phyloP scores from a whole-genome alignment of 1,140 invertebrate species.

The Philopotamus ludificatus region DNA sequence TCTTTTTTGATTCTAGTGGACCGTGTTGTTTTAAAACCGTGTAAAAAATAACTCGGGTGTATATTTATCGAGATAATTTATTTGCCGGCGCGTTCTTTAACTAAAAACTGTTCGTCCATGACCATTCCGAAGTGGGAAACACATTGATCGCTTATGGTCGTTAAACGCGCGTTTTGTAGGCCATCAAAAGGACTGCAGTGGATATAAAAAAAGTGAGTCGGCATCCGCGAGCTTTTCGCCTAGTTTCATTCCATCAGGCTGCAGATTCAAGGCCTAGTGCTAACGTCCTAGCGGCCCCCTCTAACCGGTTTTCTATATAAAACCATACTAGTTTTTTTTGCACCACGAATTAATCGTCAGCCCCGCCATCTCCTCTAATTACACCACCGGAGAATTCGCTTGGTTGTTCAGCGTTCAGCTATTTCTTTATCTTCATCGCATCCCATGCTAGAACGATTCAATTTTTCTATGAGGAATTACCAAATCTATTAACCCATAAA shows the following conservation, averaged over 20 bases:
- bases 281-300: constrained; percentile 28
- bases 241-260: constrained; percentile 6
- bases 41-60: no score
- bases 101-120: no score
- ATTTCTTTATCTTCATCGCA: not conserved
- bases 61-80: no score
- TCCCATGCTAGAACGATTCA: not conserved
- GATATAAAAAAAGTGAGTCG: not conserved
- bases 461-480: not conserved
- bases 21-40: no score
- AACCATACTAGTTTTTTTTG: constrained; percentile 24
- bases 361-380: not conserved
- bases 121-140: no score
- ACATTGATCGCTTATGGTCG: no score
- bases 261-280: constrained; percentile 25
- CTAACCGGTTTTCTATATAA: constrained; percentile 25
- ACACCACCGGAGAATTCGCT: constrained; percentile 3
- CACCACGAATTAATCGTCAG: constrained; percentile 24
- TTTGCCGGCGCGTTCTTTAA: no score
- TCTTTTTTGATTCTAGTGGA: no score
- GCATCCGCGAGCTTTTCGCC: constrained; percentile 9
- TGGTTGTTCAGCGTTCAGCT: not conserved
- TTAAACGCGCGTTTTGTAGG: no score
- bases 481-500: no score
- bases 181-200: no score